phyloP scores from a whole-genome alignment of 2,113 vertebrate species.

The Dendrocopos noguchii region DNA sequence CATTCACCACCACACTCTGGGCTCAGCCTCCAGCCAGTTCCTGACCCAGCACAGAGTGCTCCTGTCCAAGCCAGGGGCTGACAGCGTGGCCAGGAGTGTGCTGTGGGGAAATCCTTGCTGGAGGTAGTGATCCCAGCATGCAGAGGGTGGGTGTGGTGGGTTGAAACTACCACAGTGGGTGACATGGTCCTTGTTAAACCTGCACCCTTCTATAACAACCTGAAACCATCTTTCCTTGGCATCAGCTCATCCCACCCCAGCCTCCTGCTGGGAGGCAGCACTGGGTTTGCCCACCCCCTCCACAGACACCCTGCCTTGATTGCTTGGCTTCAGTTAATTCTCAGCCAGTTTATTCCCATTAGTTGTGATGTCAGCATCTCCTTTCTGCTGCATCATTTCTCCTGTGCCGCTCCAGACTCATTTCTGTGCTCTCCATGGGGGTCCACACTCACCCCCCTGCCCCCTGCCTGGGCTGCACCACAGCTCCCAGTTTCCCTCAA shows the following conservation, averaged over 20 bases:
- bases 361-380: not conserved
- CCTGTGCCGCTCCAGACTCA: not conserved
- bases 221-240: not conserved
- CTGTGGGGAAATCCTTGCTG: too few species aligned
- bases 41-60: too few species aligned
- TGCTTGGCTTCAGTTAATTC: not conserved
- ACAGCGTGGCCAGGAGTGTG: too few species aligned
- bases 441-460: fast-evolving
- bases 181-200: not conserved
- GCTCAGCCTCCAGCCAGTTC: too few species aligned
- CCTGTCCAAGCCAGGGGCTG: too few species aligned
- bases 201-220: not conserved
- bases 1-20: too few species aligned
- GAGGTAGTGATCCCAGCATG: fast-evolving
- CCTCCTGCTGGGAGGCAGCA: not conserved
- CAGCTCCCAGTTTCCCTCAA: not conserved
- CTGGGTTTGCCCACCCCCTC: not conserved
- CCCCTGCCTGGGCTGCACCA: too few species aligned
- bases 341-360: not conserved
- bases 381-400: not conserved
- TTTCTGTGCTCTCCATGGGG: not conserved
- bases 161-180: too few species aligned
- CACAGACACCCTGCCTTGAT: not conserved
- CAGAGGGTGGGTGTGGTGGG: too few species aligned
- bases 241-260: fast-evolving